Percentiles rank a stretch among this genome's conserved stretches.
Evolutionary conservation across 2,888 invertebrate genomes (phyloP).

Genomic region (Isotomurus palustris): DNA sequence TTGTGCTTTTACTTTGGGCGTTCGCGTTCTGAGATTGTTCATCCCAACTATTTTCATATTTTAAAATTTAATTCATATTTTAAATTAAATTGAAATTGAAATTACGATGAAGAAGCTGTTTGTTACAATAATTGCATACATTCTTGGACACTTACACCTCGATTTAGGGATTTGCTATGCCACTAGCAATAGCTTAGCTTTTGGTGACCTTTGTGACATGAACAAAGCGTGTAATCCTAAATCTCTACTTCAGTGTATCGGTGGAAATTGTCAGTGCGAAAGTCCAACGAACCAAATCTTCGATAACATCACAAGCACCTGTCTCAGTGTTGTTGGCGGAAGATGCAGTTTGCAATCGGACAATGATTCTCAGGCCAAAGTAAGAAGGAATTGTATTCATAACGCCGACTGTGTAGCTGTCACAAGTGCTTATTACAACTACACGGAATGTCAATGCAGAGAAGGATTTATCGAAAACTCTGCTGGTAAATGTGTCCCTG

Average conservation of each 20-base stretch:
- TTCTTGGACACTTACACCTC: too few species aligned
- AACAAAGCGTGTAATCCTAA: slow-evolving; percentile 16
- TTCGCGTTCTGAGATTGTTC: too few species aligned
- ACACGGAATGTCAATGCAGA: slow-evolving; percentile 32
- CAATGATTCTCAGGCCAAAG: not conserved
- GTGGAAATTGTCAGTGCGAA: slow-evolving; percentile 32
- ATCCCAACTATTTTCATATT: too few species aligned
- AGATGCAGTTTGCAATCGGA: slow-evolving; percentile 17
- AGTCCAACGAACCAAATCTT: slow-evolving; percentile 36
- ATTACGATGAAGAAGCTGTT: too few species aligned
- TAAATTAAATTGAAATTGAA: too few species aligned
- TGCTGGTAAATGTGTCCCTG: slow-evolving; percentile 34
- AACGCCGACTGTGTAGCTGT: slow-evolving; percentile 28
- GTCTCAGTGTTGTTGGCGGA: slow-evolving; percentile 33
- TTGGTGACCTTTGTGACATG: slow-evolving; percentile 8
- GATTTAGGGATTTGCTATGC: too few species aligned
- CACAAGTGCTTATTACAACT: slow-evolving; percentile 11
- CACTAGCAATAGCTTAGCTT: too few species aligned
- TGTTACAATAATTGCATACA: too few species aligned
- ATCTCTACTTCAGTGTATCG: slow-evolving; percentile 22
- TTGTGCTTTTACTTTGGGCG: too few species aligned
- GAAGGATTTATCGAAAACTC: slow-evolving; percentile 34
- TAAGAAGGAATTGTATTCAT: slow-evolving; percentile 20
- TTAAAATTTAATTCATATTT: too few species aligned
- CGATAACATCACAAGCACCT: slow-evolving; percentile 9